phyloP scores from a whole-genome alignment of 1,140 invertebrate species.

The Zaprionus vittiger region DNA sequence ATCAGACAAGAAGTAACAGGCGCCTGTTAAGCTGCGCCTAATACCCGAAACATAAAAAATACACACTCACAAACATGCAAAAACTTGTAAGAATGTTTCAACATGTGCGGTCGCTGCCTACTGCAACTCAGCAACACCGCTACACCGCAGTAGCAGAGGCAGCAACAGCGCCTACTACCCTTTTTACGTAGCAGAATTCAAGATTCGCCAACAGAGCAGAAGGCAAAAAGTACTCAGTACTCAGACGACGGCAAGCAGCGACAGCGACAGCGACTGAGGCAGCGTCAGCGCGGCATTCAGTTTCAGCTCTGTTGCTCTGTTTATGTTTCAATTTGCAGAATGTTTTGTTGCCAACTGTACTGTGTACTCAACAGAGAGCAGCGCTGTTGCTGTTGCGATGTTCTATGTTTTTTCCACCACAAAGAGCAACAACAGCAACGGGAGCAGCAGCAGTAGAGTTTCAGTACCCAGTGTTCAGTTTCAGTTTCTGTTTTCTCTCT shows the following conservation, averaged over 20 bases:
- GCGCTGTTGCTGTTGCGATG: slow-evolving; percentile 52
- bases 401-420: slow-evolving; percentile 68
- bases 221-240: slow-evolving; percentile 36
- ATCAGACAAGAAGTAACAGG: slow-evolving; percentile 35
- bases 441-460: slow-evolving; percentile 24
- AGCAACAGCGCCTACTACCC: slow-evolving; percentile 42
- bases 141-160: neutral
- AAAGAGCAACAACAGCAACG: slow-evolving; percentile 28
- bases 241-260: neutral
- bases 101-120: slow-evolving; percentile 21
- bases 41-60: slow-evolving; percentile 33
- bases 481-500: slow-evolving; percentile 30
- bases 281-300: slow-evolving; percentile 6
- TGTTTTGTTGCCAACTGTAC: slow-evolving; percentile 84
- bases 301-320: slow-evolving; percentile 45
- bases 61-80: neutral
- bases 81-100: slow-evolving; percentile 20
- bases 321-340: slow-evolving; percentile 64
- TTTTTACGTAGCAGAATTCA: slow-evolving; percentile 51
- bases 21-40: slow-evolving; percentile 43
- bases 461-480: neutral
- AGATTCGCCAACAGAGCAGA: slow-evolving; percentile 37
- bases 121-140: slow-evolving; percentile 21
- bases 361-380: slow-evolving; percentile 52
- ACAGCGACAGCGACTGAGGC: slow-evolving; percentile 27